A percentile compares a stretch with the other conserved stretches of the same genome.
Evolutionary conservation across 2,888 invertebrate species (phyloP).

Genomic region (Conus canariensis): DNA sequence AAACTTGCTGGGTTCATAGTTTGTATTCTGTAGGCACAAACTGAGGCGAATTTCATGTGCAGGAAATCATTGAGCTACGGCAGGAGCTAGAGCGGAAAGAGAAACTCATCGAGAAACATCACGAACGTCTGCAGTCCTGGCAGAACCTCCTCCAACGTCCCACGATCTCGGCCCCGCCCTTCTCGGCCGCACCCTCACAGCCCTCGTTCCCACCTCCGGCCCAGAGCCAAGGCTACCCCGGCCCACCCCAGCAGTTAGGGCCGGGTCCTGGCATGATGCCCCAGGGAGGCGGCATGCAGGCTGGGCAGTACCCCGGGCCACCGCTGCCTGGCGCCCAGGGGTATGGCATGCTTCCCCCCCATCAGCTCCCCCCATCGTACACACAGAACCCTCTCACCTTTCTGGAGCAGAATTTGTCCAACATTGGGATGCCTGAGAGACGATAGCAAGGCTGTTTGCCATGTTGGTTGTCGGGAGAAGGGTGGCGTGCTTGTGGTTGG

Average conservation of each 20-base stretch:
- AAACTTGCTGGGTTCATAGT: too few relatives aligned
- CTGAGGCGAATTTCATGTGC: not conserved
- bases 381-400: conserved; percentile 87
- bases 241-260: conserved; percentile 46
- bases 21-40: too few relatives aligned
- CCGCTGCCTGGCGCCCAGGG: conserved; percentile 54
- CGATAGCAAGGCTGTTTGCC: conserved; percentile 46
- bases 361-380: conserved; percentile 58
- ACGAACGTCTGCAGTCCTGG: conserved; percentile 94
- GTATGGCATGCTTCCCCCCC: conserved; percentile 61
- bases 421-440: conserved; percentile 92
- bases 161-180: conserved; percentile 46
- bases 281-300: conserved; percentile 47
- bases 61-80: conserved; percentile 91
- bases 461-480: too few relatives aligned
- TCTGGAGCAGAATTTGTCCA: conserved; percentile 93
- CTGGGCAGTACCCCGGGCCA: conserved; percentile 55
- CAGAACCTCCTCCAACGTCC: conserved; percentile 85
- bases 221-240: conserved; percentile 47
- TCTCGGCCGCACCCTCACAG: conserved; percentile 37
- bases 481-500: too few relatives aligned
- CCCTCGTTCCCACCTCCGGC: conserved; percentile 34
- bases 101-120: conserved; percentile 90
- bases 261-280: conserved; percentile 55
- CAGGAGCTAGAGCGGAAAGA: conserved; percentile 94